phyloP scores from a whole-genome alignment of 2,888 invertebrate species.

The Callinectes sapidus region DNA sequence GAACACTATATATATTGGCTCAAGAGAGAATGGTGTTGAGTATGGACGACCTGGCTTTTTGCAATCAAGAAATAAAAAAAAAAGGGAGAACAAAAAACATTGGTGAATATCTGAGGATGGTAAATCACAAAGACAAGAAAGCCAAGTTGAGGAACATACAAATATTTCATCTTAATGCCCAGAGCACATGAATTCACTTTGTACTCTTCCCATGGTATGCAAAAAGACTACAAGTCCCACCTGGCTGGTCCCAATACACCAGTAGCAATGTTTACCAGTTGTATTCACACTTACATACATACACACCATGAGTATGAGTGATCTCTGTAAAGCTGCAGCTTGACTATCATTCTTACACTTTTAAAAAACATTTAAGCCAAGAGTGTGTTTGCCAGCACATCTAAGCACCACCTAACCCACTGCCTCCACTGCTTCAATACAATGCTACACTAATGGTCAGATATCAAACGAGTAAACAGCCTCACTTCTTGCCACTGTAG shows the following conservation, averaged over 20 bases:
- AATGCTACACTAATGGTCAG: background rate
- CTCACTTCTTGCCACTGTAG: no score
- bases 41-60: background rate
- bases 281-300: background rate
- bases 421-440: background rate
- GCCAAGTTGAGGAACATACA: background rate
- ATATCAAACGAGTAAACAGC: background rate
- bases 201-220: background rate
- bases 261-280: no score
- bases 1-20: background rate
- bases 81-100: background rate
- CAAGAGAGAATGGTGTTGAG: background rate
- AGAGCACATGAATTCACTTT: conserved; percentile 18
- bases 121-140: background rate
- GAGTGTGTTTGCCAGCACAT: background rate
- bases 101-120: background rate
- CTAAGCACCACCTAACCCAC: background rate
- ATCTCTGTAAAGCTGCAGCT: background rate
- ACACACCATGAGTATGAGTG: background rate
- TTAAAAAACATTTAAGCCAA: background rate
- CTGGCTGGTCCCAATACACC: background rate
- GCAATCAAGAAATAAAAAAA: background rate
- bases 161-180: background rate
- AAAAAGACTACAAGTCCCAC: background rate
- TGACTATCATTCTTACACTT: background rate